Evolutionary conservation across 1,140 invertebrate genomes (phyloP), one percentile per base, ranked within the genome.

Genomic region (Babylonia areolata): DNA sequence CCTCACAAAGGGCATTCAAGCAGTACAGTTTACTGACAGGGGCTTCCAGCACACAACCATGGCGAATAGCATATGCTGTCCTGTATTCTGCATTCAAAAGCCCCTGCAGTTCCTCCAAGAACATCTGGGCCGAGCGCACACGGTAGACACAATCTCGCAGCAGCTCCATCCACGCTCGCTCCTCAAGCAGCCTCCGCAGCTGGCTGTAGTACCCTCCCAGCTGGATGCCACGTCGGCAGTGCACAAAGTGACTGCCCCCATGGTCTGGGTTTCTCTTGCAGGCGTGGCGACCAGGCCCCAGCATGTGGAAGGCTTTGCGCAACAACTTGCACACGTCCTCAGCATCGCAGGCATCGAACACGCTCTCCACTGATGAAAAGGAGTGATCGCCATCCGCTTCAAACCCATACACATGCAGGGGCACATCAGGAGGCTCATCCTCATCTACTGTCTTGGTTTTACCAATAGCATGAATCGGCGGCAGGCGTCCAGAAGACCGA

Each of bases 1-100:
- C 94, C 77, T 94, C 94, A 91, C 93, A 94, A 11, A 94, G 80
- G 23, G 90, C 90, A 87, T 91, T 92, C 42, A 94, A 85, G 87
- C 91, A 92, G 75, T 92, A 93, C 37, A 94, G 88, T 82, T 94
- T 93, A 77, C 92, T 93, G 35, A 90, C 88, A 2, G 91, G 90
- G 15, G 90, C 83, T 54, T 91, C 91, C 40, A 86, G 80, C 9
- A 89, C 79, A 86, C 89, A 90, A 42, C 92, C 90, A 79, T 93
- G 92, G 46, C 89, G 92, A 31, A 94, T 90, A 15, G 87, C 87
- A 84, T 94, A 91, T 33, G 91, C 91, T 39, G 90, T 90, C n/a
- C 86, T 77, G 75, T 90, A 92, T 85, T 94, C 94, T 15, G 89
- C 85, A 42, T 89, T 89, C 33, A 93, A 89, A 35, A 94, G 39